Conservation (phyloP, 2,888 invertebrate species). For the Thecophora atra region DNA sequence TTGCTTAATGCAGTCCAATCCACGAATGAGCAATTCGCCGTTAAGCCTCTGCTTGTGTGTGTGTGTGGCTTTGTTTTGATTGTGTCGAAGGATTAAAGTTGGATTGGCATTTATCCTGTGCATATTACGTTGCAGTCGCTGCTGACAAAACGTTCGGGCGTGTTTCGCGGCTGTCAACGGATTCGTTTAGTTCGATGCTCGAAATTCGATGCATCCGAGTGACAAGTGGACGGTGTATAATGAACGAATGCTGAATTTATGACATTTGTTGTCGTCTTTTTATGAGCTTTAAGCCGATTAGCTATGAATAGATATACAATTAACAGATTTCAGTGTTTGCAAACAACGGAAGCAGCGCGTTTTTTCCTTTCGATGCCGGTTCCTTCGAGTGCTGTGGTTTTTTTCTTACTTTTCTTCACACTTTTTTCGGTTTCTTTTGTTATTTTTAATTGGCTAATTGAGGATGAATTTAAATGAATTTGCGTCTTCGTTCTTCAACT, state of each 20-base stretch:
- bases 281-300: slow-evolving; percentile 40
- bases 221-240: slow-evolving; percentile 30
- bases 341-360: not conserved
- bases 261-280: slow-evolving; percentile 51
- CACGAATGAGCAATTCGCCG: slow-evolving; percentile 49
- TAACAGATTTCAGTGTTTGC: not conserved
- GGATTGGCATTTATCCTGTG: slow-evolving; percentile 23
- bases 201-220: slow-evolving; percentile 17
- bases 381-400: not conserved
- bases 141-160: slow-evolving; percentile 20
- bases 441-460: slow-evolving; percentile 32
- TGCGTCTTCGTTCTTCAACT: no score
- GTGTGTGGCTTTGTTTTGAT: slow-evolving; percentile 35
- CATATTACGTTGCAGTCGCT: not conserved
- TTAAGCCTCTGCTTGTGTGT: slow-evolving; percentile 26
- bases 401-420: not conserved
- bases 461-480: slow-evolving; percentile 23
- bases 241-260: slow-evolving; percentile 42
- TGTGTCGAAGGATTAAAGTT: slow-evolving; percentile 44
- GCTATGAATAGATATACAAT: not conserved
- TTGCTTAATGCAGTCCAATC: slow-evolving; percentile 54
- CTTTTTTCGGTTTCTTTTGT: not conserved
- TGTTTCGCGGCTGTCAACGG: not conserved
- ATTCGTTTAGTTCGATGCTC: no score
- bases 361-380: not conserved